Conservation (phyloP, 2,113 vertebrate genomes). For the Monopterus albus region DNA sequence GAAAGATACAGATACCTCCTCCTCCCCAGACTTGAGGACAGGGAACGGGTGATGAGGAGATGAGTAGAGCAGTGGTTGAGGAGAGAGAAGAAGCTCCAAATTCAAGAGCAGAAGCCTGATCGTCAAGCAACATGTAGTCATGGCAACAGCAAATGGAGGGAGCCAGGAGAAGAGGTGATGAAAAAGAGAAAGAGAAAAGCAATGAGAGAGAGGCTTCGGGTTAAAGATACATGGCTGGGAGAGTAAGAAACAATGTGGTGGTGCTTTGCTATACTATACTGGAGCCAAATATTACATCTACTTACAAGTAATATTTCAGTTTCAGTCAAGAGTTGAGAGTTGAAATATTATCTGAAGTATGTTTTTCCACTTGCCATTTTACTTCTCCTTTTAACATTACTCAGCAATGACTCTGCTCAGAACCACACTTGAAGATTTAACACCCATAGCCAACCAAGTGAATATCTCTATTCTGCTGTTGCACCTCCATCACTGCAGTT, state of each 20-base stretch:
- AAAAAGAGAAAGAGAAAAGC: conserved; percentile 33
- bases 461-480: conserved; percentile 43
- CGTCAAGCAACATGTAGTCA: conserved; percentile 74
- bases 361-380: conserved; percentile 43
- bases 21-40: conserved; percentile 46
- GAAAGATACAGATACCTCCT: conserved; percentile 47
- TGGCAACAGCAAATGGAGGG: conserved; percentile 70
- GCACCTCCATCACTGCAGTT: conserved; percentile 56
- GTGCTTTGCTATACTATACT: conserved; percentile 27
- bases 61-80: conserved; percentile 40
- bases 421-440: conserved; percentile 49
- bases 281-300: conserved; percentile 43
- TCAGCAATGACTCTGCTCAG: conserved; percentile 50
- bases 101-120: conserved; percentile 66
- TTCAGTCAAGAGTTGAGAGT: conserved; percentile 35
- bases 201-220: conserved; percentile 40
- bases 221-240: conserved; percentile 44
- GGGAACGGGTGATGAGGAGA: conserved; percentile 47
- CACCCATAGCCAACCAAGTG: conserved; percentile 21
- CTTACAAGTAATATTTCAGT: conserved; percentile 50
- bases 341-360: conserved; percentile 49
- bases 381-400: conserved; percentile 50
- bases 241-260: conserved; percentile 19
- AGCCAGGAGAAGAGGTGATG: conserved; percentile 37
- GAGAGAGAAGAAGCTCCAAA: conserved; percentile 44